A percentile compares a stretch with the other conserved stretches of the same genome.
phyloP scores from a whole-genome alignment of 2,888 invertebrate species.

The Coelopa pilipes region DNA sequence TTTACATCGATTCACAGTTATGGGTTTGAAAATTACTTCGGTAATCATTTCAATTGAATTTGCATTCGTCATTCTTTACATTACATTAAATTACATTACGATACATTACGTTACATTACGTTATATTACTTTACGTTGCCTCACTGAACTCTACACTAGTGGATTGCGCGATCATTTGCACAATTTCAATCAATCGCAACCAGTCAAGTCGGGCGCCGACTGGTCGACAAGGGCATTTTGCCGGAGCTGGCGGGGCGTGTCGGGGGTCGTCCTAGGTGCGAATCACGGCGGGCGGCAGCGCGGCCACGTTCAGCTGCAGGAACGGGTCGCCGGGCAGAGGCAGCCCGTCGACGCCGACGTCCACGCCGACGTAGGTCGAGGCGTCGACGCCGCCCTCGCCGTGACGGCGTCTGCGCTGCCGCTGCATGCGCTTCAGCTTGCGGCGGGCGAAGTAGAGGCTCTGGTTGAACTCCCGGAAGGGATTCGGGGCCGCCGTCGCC shows the following conservation, averaged over 20 bases:
- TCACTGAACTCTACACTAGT: not conserved
- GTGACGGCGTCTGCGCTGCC: slow-evolving; percentile 49
- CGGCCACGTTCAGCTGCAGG: slow-evolving; percentile 43
- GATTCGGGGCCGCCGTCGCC: slow-evolving; percentile 42
- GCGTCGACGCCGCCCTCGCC: slow-evolving; percentile 35
- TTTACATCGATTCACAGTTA: slow-evolving; percentile 48
- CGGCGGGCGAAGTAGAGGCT: slow-evolving; percentile 62
- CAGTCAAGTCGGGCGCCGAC: not conserved
- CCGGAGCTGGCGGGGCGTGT: not conserved
- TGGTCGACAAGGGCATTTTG: slow-evolving; percentile 15
- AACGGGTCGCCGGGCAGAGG: slow-evolving; percentile 43
- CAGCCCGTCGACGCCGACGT: slow-evolving; percentile 27
- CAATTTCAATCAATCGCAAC: not conserved
- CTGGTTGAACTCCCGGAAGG: slow-evolving; percentile 61
- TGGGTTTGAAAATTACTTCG: slow-evolving; percentile 16
- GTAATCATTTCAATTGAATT: not conserved
- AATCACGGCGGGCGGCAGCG: slow-evolving; percentile 47
- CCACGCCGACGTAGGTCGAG: slow-evolving; percentile 36
- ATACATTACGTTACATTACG: slow-evolving; percentile 6
- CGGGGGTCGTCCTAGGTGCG: slow-evolving; percentile 45
- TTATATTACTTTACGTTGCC: slow-evolving; percentile 25
- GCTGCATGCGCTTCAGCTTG: slow-evolving; percentile 58
- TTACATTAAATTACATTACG: slow-evolving; percentile 22
- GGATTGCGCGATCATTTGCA: too few relatives aligned
- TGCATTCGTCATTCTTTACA: slow-evolving; percentile 16